Evolutionary conservation across 2,888 invertebrate genomes (phyloP).

Genomic region (Brachyptera risi): DNA sequence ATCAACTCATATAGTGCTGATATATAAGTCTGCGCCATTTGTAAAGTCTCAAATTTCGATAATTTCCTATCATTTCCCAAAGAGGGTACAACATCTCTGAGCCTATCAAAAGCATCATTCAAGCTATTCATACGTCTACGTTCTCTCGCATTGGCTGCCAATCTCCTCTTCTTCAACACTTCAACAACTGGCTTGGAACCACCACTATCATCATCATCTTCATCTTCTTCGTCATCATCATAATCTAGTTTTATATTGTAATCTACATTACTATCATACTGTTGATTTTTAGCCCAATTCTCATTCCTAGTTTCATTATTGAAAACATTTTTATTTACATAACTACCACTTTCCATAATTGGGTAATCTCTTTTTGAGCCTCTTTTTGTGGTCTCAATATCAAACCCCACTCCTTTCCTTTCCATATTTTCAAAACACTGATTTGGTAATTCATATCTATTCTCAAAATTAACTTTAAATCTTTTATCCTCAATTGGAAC

Average conservation of each 20-base stretch:
- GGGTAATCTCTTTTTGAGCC: not conserved
- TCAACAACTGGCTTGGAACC: conserved; percentile 51
- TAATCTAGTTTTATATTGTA: not conserved
- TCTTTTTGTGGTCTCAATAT: not conserved
- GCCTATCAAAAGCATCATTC: conserved; percentile 68
- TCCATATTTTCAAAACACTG: too few species aligned
- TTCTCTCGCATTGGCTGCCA: conserved; percentile 72
- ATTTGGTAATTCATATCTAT: too few species aligned
- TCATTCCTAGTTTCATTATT: too few species aligned
- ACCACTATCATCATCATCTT: conserved; percentile 2
- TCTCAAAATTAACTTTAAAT: too few species aligned
- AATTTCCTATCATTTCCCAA: conserved; percentile 66
- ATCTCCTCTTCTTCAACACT: conserved; percentile 56
- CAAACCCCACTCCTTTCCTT: not conserved
- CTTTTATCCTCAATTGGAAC: too few species aligned
- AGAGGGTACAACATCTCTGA: conserved; percentile 67
- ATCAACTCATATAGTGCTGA: conserved; percentile 63
- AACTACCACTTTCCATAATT: too few species aligned
- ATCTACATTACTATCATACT: too few species aligned
- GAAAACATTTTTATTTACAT: too few species aligned
- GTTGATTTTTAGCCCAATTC: too few species aligned
- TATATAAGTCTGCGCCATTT: conserved; percentile 77
- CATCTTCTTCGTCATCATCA: not conserved
- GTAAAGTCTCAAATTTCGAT: conserved; percentile 72
- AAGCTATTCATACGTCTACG: conserved; percentile 70